Conservation (phyloP, 2,113 vertebrate species). For the Crypturellus undulatus region DNA sequence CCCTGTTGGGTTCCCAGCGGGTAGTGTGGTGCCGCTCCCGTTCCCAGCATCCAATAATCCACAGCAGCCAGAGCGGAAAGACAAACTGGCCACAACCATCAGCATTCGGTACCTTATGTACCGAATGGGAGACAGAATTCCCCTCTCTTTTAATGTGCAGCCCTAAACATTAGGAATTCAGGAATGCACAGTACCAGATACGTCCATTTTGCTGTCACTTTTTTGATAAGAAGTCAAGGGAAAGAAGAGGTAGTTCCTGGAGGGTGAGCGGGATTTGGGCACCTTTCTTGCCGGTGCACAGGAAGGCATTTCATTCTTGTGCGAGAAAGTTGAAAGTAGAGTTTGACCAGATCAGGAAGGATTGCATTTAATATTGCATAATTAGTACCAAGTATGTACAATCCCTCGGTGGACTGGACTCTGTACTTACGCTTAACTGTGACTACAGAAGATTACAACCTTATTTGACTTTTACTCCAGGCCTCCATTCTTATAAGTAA, state of each 20-base stretch:
- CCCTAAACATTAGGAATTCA: background rate
- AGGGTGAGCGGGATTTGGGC: fast-evolving
- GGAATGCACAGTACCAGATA: fast-evolving
- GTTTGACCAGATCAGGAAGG: background rate
- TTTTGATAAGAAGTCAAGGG: background rate
- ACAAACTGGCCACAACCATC: no score
- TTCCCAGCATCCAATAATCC: fast-evolving
- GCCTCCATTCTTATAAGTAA: background rate
- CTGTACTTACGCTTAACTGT: background rate
- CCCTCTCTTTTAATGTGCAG: background rate
- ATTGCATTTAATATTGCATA: background rate
- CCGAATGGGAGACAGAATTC: background rate
- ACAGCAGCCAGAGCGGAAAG: fast-evolving
- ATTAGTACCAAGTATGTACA: background rate
- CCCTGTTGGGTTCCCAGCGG: fast-evolving
- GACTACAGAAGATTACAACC: background rate
- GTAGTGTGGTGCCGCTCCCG: fast-evolving
- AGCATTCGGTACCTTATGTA: no score
- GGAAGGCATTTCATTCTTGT: background rate
- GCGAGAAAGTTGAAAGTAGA: background rate
- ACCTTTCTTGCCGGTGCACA: background rate
- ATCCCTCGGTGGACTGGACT: background rate
- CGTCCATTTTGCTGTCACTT: fast-evolving
- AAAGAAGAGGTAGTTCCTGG: fast-evolving
- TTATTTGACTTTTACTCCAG: background rate